Base-by-base conservation (phyloP, 1,140 invertebrate species). In the Triops longicaudatus region DNA sequence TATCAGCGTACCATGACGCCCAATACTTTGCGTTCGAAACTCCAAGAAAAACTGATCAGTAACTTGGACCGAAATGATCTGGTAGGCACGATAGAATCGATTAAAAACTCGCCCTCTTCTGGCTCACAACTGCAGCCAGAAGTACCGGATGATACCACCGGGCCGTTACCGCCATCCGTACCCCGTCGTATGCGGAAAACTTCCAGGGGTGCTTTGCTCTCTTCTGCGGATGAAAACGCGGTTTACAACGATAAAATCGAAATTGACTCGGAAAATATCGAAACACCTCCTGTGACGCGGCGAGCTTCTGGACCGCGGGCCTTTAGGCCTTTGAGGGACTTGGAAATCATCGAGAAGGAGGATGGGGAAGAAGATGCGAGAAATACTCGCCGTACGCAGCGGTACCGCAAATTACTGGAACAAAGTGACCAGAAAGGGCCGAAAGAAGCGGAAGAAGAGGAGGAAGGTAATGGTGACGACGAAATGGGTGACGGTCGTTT, bases 231-330 rank as follows among this genome's bases (percentile, higher is more conserved):
- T 71, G 79, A 80, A 4, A 83, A 89, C 82, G 81, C 84, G 80
- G 83, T 88, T 79, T 84, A 85, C 79, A 76, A 71, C 37, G 91
- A 93, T 80, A 91, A 90, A 81, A 90, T 92, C 28, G 93, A 95
- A 82, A 93, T 95, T 12, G 93, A 96, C 82, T 92, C 92, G 3
- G 93, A 96, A 79, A 96, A 96, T 80, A 93, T 95, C 22, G 93
- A 95, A 86, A 95, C 93, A 6, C 93, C 93, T 6, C 93, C 93
- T 1, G 91, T 90, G 0, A 91, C 90, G 12, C 86, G 93, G 76
- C 88, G 90, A 81, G 83, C 89, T 3, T 90, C 91, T 81, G 88
- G 87, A 78, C 44, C 73, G 12, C 76, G 81, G 27, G 80, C 81
- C 50, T 81, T 83, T 43, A 37, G 80, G 41, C 63, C 73, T n/a